phyloP scores from a whole-genome alignment of 1,140 invertebrate species.

The Nomia melanderi region DNA sequence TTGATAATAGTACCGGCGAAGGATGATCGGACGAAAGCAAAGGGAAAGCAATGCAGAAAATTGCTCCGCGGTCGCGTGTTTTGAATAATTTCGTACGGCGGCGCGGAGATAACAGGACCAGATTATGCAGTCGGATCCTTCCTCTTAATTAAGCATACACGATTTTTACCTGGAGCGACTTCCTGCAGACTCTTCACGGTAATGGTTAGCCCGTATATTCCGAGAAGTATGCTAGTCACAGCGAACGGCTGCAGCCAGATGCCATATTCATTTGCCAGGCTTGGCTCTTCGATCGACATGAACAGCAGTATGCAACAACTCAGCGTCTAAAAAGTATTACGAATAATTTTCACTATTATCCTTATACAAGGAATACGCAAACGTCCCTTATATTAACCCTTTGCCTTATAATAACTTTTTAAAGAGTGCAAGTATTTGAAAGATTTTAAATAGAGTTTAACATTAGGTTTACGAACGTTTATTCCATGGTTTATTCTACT shows the following conservation, averaged over 20 bases:
- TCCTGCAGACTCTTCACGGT: constrained; percentile 72
- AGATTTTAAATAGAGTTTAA: too few relatives aligned
- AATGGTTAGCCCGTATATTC: constrained; percentile 75
- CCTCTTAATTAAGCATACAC: constrained; percentile 36
- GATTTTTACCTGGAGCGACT: constrained; percentile 72
- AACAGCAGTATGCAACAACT: constrained; percentile 72
- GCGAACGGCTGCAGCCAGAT: constrained; percentile 72
- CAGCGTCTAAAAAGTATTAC: constrained; percentile 64
- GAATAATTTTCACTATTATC: neutral
- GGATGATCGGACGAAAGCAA: neutral
- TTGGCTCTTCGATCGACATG: constrained; percentile 71
- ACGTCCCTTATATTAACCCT: too few relatives aligned
- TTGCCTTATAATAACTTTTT: too few relatives aligned
- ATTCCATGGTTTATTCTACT: too few relatives aligned
- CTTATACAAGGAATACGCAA: neutral
- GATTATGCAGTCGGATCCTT: constrained; percentile 7
- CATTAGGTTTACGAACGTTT: too few relatives aligned
- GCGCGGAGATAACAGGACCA: constrained; percentile 4
- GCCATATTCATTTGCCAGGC: constrained; percentile 66
- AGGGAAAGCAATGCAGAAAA: constrained; percentile 12
- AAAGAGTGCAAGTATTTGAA: too few relatives aligned
- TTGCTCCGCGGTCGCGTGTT: constrained; percentile 1
- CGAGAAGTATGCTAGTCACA: constrained; percentile 75
- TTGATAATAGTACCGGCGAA: neutral
- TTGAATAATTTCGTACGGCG: constrained; percentile 8